phyloP scores from a whole-genome alignment of 2,113 vertebrate species.

The Coracopsis vasa region DNA sequence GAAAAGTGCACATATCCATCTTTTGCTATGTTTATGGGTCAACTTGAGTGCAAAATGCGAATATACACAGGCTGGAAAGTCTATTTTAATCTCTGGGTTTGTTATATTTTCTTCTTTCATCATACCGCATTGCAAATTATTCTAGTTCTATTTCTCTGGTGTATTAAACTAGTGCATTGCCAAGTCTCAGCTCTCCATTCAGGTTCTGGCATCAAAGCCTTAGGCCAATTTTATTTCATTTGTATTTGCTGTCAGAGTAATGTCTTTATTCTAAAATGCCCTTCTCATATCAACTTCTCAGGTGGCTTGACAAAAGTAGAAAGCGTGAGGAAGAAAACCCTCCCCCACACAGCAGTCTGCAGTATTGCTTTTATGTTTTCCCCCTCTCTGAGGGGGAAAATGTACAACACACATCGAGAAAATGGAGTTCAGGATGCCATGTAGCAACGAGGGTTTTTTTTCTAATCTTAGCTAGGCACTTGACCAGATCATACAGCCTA shows the following conservation, averaged over 20 bases:
- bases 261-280: slow-evolving; percentile 79
- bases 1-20: background rate
- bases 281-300: slow-evolving; percentile 77
- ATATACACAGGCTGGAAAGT: slow-evolving; percentile 8
- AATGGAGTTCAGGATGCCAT: slow-evolving; percentile 22
- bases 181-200: slow-evolving; percentile 70
- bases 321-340: slow-evolving; percentile 50
- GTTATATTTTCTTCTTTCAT: slow-evolving; percentile 72
- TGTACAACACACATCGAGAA: background rate
- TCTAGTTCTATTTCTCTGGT: slow-evolving; percentile 62
- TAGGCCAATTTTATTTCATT: slow-evolving; percentile 81
- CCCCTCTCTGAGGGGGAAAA: background rate
- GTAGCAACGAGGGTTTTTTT: slow-evolving; percentile 32
- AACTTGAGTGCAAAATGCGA: background rate
- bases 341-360: background rate
- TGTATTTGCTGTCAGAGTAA: slow-evolving; percentile 79
- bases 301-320: slow-evolving; percentile 71
- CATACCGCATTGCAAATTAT: slow-evolving; percentile 63
- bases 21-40: slow-evolving; percentile 12
- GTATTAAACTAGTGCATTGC: slow-evolving; percentile 66
- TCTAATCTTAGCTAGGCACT: background rate
- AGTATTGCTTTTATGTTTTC: slow-evolving; percentile 64
- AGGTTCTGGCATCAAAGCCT: slow-evolving; percentile 77
- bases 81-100: slow-evolving; percentile 57
- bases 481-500: background rate